A percentile compares a stretch with the other conserved stretches of the same genome.
Conservation (phyloP, 2,797 vertebrate species). For the Ptychobarbus kaznakovi region DNA sequence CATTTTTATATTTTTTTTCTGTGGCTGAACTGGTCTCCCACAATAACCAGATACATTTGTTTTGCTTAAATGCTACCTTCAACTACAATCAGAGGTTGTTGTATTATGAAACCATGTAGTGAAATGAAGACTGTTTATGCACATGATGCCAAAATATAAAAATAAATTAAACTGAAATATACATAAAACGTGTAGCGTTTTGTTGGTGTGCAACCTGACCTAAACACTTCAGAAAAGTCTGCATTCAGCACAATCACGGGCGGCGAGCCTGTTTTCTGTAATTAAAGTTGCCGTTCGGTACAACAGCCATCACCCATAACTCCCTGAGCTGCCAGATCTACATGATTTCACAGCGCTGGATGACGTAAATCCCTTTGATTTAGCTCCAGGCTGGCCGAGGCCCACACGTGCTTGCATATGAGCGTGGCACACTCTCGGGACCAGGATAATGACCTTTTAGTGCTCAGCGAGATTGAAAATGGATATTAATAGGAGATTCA, state of each 20-base stretch:
- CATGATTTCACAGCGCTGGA: conserved; percentile 26
- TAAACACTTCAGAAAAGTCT: conserved; percentile 11
- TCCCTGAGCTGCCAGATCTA: conserved; percentile 36
- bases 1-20: neutral
- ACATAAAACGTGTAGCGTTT: neutral
- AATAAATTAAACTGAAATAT: conserved; percentile 46
- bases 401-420: conserved; percentile 35
- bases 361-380: conserved; percentile 36
- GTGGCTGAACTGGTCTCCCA: neutral
- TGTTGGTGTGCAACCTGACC: conserved; percentile 8
- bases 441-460: conserved; percentile 44
- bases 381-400: conserved; percentile 11
- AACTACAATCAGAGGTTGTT: conserved; percentile 10
- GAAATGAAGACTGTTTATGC: conserved; percentile 46
- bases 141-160: conserved; percentile 44
- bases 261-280: conserved; percentile 30
- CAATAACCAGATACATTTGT: neutral
- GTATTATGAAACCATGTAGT: conserved; percentile 31
- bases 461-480: conserved; percentile 48
- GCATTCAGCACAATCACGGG: neutral
- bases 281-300: conserved; percentile 38
- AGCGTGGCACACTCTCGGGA: conserved; percentile 30
- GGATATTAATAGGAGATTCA: conserved; percentile 55
- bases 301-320: conserved; percentile 32
- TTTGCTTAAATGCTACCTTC: neutral